A percentile compares a stretch with the other conserved stretches of the same genome.
These are phyloP conservation scores for Sebastes hubbsi DNA, from an alignment of 2,797 vertebrate genomes.

Conservation along the genomic window DNA sequence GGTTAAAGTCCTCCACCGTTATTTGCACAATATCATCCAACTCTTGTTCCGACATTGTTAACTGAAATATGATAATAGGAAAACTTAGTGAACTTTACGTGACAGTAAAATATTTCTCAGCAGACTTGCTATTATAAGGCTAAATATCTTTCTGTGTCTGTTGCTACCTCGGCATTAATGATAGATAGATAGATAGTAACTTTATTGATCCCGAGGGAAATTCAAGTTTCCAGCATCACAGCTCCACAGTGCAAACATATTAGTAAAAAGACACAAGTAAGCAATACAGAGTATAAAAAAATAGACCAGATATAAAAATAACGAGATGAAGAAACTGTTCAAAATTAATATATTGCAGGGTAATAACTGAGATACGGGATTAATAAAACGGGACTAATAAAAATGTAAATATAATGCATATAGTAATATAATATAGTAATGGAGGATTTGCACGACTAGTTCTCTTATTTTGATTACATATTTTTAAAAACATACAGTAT, in stretches of 20 bases:
- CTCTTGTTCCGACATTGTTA: constrained; percentile 96
- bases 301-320: no score
- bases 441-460: not conserved
- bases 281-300: no score
- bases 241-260: no score
- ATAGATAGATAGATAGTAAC: no score
- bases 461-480: not conserved
- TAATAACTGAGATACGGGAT: no score
- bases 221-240: no score
- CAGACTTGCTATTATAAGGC: not conserved
- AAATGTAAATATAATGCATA: no score
- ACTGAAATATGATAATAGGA: constrained; percentile 61
- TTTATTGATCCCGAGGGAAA: no score
- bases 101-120: not conserved
- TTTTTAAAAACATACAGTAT: not conserved
- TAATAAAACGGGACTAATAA: no score
- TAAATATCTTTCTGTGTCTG: not conserved
- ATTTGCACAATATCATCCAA: constrained; percentile 98
- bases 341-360: no score
- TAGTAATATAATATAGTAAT: not conserved
- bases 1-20: constrained; percentile 92
- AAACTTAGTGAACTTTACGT: not conserved
- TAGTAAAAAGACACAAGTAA: no score
- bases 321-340: no score
- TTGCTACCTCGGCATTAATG: not conserved